A percentile compares a stretch with the other conserved stretches of the same genome.
Evolutionary conservation across 2,113 vertebrate species (phyloP).

Genomic region (Silurus asotus): DNA sequence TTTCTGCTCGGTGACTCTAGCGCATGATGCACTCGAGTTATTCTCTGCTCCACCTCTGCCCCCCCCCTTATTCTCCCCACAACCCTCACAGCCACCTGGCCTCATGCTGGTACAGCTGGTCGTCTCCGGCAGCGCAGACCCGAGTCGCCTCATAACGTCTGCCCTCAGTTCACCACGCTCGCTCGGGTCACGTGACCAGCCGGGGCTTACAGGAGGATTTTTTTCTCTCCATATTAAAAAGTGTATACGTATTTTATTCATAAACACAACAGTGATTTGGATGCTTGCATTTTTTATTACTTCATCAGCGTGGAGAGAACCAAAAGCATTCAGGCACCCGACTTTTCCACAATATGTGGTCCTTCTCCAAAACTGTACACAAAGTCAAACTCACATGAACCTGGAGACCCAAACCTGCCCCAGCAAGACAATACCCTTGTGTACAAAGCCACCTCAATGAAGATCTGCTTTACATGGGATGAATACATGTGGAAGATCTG

Average conservation of each 20-base stretch:
- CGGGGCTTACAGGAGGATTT: not conserved
- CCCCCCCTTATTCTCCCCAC: not conserved
- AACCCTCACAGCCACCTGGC: slow-evolving; percentile 10
- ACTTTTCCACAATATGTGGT: too few species aligned
- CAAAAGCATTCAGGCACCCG: not conserved
- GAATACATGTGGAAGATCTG: too few species aligned
- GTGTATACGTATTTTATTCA: not conserved
- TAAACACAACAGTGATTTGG: not conserved
- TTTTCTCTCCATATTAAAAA: not conserved
- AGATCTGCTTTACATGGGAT: too few species aligned
- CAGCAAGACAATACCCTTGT: too few species aligned
- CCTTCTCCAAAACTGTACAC: too few species aligned
- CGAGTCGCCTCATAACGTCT: slow-evolving; percentile 12
- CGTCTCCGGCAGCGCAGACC: slow-evolving; percentile 7
- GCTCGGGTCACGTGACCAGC: not conserved
- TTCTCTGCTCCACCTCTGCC: not conserved
- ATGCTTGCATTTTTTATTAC: not conserved
- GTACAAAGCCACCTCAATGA: too few species aligned
- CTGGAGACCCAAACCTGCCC: too few species aligned
- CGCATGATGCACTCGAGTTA: not conserved
- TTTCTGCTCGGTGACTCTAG: slow-evolving; percentile 3
- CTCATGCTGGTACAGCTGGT: slow-evolving; percentile 31
- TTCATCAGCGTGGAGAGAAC: not conserved
- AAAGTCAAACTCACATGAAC: too few species aligned
- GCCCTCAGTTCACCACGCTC: not conserved